Conservation (phyloP, 2,888 invertebrate genomes). For the Drosophila monieri region DNA sequence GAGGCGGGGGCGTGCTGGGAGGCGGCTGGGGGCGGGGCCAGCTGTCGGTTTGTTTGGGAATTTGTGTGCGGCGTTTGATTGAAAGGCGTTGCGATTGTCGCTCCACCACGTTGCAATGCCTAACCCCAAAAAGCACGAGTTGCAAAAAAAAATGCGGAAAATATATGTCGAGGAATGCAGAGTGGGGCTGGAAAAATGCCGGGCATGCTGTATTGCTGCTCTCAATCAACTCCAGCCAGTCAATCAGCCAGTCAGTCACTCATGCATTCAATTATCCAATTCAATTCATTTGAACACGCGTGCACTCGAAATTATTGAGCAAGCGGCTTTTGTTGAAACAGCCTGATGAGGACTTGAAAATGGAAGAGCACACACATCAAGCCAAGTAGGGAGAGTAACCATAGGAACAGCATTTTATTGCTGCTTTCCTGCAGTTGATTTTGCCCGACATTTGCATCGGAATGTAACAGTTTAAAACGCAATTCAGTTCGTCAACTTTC, state of each 20-base stretch:
- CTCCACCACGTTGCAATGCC: slow-evolving; percentile 31
- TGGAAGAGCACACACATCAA: slow-evolving; percentile 11
- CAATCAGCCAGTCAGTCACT: slow-evolving; percentile 41
- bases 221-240: slow-evolving; percentile 43
- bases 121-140: slow-evolving; percentile 14
- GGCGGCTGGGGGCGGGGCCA: slow-evolving; percentile 16
- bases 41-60: slow-evolving; percentile 57
- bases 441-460: background rate
- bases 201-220: slow-evolving; percentile 30
- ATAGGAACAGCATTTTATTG: background rate
- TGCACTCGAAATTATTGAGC: slow-evolving; percentile 52
- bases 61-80: slow-evolving; percentile 67
- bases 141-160: slow-evolving; percentile 11
- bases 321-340: slow-evolving; percentile 40
- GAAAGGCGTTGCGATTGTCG: slow-evolving; percentile 63
- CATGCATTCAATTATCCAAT: slow-evolving; percentile 48
- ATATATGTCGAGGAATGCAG: slow-evolving; percentile 11
- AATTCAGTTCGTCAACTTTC: background rate
- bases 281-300: slow-evolving; percentile 50
- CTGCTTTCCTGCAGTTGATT: background rate
- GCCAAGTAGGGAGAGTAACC: slow-evolving; percentile 2
- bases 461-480: background rate
- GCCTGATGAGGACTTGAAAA: slow-evolving; percentile 30
- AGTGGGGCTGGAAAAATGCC: slow-evolving; percentile 10
- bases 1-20: background rate